Percentiles rank a stretch among this genome's conserved stretches.
phyloP scores from a whole-genome alignment of 2,113 vertebrate genomes.

The Prolemur simus region DNA sequence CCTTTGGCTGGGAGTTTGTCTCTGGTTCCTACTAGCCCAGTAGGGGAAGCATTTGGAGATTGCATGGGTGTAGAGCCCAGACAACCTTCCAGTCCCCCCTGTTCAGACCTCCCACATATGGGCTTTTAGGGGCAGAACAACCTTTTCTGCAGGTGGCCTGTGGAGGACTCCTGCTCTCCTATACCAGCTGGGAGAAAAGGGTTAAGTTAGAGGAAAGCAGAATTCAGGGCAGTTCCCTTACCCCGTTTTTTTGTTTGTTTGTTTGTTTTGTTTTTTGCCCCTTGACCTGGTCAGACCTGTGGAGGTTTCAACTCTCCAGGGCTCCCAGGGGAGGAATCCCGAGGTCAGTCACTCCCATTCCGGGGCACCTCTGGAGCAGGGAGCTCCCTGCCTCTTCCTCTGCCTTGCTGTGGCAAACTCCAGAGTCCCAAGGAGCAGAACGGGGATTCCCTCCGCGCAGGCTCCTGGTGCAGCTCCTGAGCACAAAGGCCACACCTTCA shows the following conservation, averaged over 20 bases:
- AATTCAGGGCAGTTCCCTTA: background rate
- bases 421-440: background rate
- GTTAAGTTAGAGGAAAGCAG: background rate
- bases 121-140: background rate
- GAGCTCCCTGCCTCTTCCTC: background rate
- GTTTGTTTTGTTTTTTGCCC: background rate
- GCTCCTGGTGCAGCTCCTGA: background rate
- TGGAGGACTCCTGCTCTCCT: background rate
- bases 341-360: background rate
- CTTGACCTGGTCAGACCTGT: background rate
- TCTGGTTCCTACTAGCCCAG: background rate
- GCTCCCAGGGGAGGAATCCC: background rate
- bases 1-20: background rate
- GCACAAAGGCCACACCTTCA: conserved; percentile 25
- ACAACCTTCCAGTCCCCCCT: background rate
- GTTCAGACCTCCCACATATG: background rate
- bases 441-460: background rate
- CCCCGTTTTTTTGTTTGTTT: no score
- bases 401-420: background rate
- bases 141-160: background rate
- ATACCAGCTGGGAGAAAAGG: background rate
- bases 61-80: background rate
- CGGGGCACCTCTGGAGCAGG: background rate
- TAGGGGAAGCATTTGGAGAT: background rate
- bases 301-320: background rate